A percentile compares a stretch with the other conserved stretches of the same genome.
These are phyloP conservation scores for Peromyscus maniculatus DNA, from an alignment of 2,113 vertebrate species.

Conservation along the genomic window DNA sequence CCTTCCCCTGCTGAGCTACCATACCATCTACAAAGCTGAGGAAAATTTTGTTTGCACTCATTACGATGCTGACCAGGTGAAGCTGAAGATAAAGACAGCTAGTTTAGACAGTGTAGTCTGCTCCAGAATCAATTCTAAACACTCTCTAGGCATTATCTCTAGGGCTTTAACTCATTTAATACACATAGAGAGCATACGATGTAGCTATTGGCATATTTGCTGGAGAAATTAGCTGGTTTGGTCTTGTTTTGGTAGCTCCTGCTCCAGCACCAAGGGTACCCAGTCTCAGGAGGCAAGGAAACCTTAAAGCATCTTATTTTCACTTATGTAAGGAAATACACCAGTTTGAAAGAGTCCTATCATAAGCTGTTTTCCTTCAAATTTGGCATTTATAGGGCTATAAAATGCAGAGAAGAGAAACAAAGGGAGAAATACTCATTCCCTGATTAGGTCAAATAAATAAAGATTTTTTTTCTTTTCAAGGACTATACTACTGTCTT, in stretches of 20 bases:
- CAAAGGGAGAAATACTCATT: slow-evolving; percentile 1
- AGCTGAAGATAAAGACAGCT: no score
- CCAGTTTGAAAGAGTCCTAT: background rate
- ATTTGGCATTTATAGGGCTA: background rate
- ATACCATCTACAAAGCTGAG: background rate
- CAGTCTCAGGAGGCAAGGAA: background rate
- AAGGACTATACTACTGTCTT: background rate
- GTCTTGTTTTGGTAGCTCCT: background rate
- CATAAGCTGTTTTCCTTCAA: slow-evolving; percentile 1
- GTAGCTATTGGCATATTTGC: background rate
- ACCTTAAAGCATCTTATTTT: background rate
- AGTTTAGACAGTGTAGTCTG: background rate
- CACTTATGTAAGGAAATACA: background rate
- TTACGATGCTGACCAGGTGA: background rate
- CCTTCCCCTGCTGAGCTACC: background rate
- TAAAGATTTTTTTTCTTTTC: background rate
- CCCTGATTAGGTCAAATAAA: background rate
- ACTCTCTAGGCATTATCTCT: background rate
- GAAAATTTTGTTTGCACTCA: background rate
- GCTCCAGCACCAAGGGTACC: background rate
- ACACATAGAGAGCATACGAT: background rate
- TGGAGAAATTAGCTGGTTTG: background rate
- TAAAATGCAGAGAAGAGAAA: background rate
- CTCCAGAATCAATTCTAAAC: background rate
- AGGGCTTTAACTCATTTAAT: background rate